phyloP scores from a whole-genome alignment of 2,797 vertebrate genomes.

The Pelochelys cantorii region DNA sequence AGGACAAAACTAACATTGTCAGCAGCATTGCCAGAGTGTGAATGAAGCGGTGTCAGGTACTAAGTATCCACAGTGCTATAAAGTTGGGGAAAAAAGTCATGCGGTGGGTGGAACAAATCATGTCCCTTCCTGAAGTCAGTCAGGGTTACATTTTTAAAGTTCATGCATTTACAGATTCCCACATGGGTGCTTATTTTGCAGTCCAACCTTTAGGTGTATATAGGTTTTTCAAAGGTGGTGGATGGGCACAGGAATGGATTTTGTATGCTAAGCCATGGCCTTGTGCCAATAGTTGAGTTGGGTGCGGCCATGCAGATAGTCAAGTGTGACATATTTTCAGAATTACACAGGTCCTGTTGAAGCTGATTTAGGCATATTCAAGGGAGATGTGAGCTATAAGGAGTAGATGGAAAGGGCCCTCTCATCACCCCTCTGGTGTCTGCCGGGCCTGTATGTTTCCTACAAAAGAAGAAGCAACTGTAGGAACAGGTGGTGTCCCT shows the following conservation, averaged over 20 bases:
- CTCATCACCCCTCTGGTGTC: background rate
- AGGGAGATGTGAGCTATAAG: background rate
- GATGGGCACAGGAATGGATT: background rate
- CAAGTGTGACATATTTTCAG: background rate
- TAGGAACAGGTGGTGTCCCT: background rate
- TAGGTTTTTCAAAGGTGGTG: background rate
- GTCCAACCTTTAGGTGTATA: background rate
- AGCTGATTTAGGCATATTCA: background rate
- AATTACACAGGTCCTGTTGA: background rate
- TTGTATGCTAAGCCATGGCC: background rate
- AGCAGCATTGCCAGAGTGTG: constrained; percentile 56
- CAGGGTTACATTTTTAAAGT: background rate
- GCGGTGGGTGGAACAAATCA: background rate
- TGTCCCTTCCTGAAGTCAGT: background rate
- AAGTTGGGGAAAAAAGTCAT: constrained; percentile 27
- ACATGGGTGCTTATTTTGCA: background rate
- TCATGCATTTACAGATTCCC: background rate
- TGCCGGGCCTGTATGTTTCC: background rate
- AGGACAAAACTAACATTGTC: constrained; percentile 65
- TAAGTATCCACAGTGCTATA: background rate
- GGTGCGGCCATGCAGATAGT: background rate
- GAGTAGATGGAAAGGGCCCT: background rate
- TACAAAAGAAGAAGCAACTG: background rate
- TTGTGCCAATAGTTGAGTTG: background rate
- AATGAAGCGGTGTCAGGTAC: too few species aligned